Conservation (phyloP, 2,888 invertebrate genomes). For the Acronicta aceris region DNA sequence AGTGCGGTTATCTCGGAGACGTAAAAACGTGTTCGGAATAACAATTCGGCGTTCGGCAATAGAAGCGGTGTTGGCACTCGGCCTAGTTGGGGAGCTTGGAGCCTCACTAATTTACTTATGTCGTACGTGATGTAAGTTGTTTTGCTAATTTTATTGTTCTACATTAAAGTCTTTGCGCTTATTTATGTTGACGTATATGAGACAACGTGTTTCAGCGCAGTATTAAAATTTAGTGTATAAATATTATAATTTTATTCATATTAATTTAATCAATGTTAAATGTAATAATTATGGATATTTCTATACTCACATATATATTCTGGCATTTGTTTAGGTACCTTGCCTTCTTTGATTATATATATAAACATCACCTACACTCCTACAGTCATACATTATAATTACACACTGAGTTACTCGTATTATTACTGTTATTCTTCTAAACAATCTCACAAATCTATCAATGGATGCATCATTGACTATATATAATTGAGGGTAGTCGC, state of each 20-base stretch:
- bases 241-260: not conserved
- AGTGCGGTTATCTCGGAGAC: conserved; percentile 85
- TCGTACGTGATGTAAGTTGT: conserved; percentile 50
- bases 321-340: no score
- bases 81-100: conserved; percentile 40
- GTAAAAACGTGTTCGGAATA: conserved; percentile 83
- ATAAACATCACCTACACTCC: no score
- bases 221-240: not conserved
- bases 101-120: conserved; percentile 55
- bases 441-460: no score
- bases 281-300: no score
- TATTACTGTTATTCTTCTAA: no score
- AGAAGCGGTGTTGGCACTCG: conserved; percentile 48
- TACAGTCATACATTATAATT: no score
- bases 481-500: no score
- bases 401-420: no score
- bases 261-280: no score
- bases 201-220: not conserved
- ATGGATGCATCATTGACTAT: no score
- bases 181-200: conserved; percentile 42
- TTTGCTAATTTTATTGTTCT: conserved; percentile 50
- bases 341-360: no score
- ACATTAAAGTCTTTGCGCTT: conserved; percentile 35
- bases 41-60: conserved; percentile 66
- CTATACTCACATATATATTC: no score